Evolutionary conservation across 2,888 invertebrate genomes (phyloP).

Genomic region (Ephialtes manifestator): DNA sequence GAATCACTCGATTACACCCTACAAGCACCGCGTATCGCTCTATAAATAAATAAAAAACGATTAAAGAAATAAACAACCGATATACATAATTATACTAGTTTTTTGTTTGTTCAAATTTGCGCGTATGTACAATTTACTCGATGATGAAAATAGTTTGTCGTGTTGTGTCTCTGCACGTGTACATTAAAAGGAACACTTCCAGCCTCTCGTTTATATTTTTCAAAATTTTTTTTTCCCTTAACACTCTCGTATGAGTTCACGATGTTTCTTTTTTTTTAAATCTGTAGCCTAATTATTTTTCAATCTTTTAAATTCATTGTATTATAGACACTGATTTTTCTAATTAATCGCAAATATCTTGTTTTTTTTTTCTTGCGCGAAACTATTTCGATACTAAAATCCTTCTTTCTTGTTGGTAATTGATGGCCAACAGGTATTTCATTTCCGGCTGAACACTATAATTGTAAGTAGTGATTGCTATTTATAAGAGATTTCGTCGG

Average conservation of each 20-base stretch:
- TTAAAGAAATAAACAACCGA: constrained; percentile 20
- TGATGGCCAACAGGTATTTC: constrained; percentile 1
- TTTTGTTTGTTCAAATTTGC: constrained; percentile 57
- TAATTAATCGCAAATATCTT: constrained; percentile 35
- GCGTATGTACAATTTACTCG: constrained; percentile 66
- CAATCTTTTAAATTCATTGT: constrained; percentile 11
- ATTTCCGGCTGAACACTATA: constrained; percentile 4
- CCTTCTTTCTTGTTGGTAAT: not conserved
- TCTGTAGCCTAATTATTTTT: constrained; percentile 1
- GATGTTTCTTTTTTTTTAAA: constrained; percentile 7
- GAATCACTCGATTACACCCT: constrained; percentile 1
- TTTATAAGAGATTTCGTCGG: not conserved
- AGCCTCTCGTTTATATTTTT: constrained; percentile 53
- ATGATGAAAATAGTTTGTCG: constrained; percentile 58
- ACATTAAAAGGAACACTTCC: constrained; percentile 50
- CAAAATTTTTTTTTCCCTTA: constrained; percentile 11
- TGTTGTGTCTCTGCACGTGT: constrained; percentile 46
- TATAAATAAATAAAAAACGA: constrained; percentile 15
- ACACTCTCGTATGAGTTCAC: not conserved
- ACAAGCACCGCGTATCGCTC: constrained; percentile 38
- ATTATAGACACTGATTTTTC: constrained; percentile 63
- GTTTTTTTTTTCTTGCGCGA: constrained; percentile 3
- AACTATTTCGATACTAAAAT: constrained; percentile 13
- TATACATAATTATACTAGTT: constrained; percentile 17
- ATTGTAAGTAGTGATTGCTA: not conserved